Evolutionary conservation across 2,888 invertebrate species (phyloP).

Genomic region (Napeogenes inachia): DNA sequence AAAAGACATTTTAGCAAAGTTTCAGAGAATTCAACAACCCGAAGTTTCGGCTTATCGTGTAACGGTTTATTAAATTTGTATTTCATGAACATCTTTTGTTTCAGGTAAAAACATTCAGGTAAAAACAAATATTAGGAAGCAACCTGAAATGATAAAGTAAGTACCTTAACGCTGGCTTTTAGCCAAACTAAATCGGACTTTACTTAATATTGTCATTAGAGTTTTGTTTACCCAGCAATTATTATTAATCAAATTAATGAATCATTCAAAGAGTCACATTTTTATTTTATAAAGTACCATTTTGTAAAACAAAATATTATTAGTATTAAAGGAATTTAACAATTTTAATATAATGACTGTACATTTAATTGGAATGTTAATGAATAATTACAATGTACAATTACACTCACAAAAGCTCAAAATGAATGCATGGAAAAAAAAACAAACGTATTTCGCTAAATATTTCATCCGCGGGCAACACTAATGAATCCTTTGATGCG

Average conservation of each 20-base stretch:
- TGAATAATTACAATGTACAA: not conserved
- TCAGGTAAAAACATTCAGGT: constrained; percentile 12
- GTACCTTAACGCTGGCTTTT: no score
- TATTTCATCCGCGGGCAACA: constrained; percentile 16
- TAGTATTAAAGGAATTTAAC: no score
- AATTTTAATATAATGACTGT: no score
- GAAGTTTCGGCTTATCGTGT: not conserved
- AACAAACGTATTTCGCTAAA: constrained; percentile 3
- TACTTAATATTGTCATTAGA: no score
- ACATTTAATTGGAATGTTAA: no score
- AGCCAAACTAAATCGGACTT: no score
- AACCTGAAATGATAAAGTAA: no score
- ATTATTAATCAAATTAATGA: no score
- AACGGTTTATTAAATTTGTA: not conserved
- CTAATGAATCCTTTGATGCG: constrained; percentile 24
- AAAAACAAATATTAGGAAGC: constrained; percentile 3
- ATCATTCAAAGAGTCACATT: no score
- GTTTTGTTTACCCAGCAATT: no score
- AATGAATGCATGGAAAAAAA: not conserved
- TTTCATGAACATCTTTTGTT: constrained; percentile 2
- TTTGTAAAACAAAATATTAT: constrained; percentile 9
- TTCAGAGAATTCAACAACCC: not conserved
- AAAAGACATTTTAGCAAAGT: constrained; percentile 2
- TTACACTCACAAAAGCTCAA: not conserved
- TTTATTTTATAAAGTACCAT: not conserved